Evolutionary conservation across 2,888 invertebrate species (phyloP).

Genomic region (Maniola hyperantus): DNA sequence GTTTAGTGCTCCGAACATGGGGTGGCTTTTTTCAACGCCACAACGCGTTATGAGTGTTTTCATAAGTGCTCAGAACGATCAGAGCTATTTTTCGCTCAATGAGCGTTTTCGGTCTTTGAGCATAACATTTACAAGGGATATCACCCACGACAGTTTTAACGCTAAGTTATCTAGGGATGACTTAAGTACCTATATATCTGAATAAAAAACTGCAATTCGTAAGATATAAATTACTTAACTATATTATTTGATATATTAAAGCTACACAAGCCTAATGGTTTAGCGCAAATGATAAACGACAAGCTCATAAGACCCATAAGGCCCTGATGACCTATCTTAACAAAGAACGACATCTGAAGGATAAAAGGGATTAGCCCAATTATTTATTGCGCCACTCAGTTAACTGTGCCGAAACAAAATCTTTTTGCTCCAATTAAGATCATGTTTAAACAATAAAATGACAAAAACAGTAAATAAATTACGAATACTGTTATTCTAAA

Average conservation of each 20-base stretch:
- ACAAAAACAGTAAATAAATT: neutral
- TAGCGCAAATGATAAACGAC: slow-evolving; percentile 6
- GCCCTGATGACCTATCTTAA: slow-evolving; percentile 9
- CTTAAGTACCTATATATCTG: too few species aligned
- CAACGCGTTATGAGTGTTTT: too few species aligned
- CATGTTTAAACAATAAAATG: slow-evolving; percentile 26
- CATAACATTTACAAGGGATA: too few species aligned
- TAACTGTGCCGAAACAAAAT: slow-evolving; percentile 26
- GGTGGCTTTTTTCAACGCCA: too few species aligned
- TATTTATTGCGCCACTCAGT: slow-evolving; percentile 33
- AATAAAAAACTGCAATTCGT: neutral
- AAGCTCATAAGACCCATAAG: slow-evolving; percentile 16
- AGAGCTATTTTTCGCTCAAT: too few species aligned
- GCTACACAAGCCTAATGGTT: neutral
- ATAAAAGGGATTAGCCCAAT: slow-evolving; percentile 26
- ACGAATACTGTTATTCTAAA: neutral
- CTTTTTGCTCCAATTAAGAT: slow-evolving; percentile 33
- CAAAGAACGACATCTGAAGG: slow-evolving; percentile 16
- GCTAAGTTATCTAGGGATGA: too few species aligned
- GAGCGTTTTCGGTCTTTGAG: too few species aligned
- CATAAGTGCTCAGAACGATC: too few species aligned
- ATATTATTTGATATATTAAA: neutral
- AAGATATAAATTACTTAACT: neutral
- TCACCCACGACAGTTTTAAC: too few species aligned
- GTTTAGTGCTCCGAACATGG: too few species aligned